Evolutionary conservation across 2,888 invertebrate genomes (phyloP), one percentile per base, ranked within the genome.

Genomic region (Heliconius hortense): DNA sequence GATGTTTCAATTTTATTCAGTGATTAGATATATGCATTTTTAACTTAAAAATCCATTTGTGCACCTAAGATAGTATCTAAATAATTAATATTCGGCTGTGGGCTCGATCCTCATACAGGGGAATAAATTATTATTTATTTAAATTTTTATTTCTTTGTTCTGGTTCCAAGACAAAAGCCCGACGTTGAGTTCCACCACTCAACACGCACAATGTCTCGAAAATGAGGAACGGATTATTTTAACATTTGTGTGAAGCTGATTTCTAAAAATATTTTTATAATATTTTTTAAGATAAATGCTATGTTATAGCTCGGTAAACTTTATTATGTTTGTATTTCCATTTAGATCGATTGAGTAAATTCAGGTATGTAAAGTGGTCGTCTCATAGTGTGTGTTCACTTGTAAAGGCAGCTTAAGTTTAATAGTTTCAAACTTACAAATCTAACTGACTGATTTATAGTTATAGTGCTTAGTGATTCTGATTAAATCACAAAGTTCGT

Each of bases 1-100:
- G 60, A 70, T 70, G 59, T 73, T 70, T 70, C 26, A 28, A 76
- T 70, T 71, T 70, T 13, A 71, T 21, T 59, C 15, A 28, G 18
- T 8, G 43, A 59, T 28, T 59, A 3, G 15, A n/a, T 31, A 59
- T n/a, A 28, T 31, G 15, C 0, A 35, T 2, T 53, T n/a, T 56
- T 56, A 21, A 56, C 2, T 56, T 56, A n/a, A 0, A n/a, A 10
- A 10, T 10, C 2, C 3, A 1, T 56, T 56, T 10, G n/a, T 21
- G 2, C 10, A 56, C 3, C 56, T 10, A n/a, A 56, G 10, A n/a
- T n/a, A 56, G n/a, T 56, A 56, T 56, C 56, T n/a, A n/a, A 56
- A 56, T 56, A 8, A 53, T 53, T 53, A 53, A 21, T 56, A 56
- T 56, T 48, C 8, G 31, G 8, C 8, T 35, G 31, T 35, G 31